A percentile compares a stretch with the other conserved stretches of the same genome.
phyloP scores from a whole-genome alignment of 2,113 vertebrate species.

The Grantiella picta region DNA sequence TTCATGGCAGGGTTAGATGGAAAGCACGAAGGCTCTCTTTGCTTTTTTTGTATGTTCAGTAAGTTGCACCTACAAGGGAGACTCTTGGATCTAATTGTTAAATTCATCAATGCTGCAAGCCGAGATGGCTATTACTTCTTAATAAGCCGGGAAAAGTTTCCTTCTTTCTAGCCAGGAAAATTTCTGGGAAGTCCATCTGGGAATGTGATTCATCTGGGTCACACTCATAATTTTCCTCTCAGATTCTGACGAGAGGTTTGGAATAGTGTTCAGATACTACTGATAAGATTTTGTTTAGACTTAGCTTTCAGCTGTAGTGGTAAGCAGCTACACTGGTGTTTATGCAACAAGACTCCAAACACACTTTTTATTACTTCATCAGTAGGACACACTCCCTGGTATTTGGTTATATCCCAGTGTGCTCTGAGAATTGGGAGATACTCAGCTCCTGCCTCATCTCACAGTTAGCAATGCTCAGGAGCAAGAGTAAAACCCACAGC shows the following conservation, averaged over 20 bases:
- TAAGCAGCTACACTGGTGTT: background rate
- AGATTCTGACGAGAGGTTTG: background rate
- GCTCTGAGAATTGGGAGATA: background rate
- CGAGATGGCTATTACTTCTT: background rate
- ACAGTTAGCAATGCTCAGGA: rapidly evolving
- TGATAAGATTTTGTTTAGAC: background rate
- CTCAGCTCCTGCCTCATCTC: background rate
- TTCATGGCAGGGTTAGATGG: background rate
- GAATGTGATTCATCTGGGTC: background rate
- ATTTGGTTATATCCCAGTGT: background rate
- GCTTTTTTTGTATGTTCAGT: background rate
- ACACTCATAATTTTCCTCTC: background rate
- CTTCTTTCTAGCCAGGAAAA: slow-evolving; percentile 28
- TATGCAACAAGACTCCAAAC: background rate
- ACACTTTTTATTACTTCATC: background rate
- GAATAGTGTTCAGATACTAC: background rate
- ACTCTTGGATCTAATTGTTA: background rate
- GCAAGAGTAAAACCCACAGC: background rate
- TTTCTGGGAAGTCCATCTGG: background rate
- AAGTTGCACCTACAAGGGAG: background rate
- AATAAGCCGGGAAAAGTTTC: background rate
- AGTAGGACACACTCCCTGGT: background rate
- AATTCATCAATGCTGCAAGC: background rate
- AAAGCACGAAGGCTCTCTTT: background rate
- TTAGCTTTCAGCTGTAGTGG: background rate